Conservation (phyloP, 2,888 invertebrate species). For the Thelaira solivaga region DNA sequence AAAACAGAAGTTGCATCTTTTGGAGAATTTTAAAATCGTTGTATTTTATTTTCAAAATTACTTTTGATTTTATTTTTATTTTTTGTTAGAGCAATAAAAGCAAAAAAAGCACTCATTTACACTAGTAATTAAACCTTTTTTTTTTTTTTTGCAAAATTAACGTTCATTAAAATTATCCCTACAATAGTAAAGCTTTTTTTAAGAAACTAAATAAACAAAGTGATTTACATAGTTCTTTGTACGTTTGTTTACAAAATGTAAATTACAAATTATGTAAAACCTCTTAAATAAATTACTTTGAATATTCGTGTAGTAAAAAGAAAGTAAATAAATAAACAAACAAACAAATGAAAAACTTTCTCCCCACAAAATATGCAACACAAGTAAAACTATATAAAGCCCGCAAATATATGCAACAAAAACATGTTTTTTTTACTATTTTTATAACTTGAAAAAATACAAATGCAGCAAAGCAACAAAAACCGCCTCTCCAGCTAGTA, state of each 20-base stretch:
- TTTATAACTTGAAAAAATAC: slow-evolving; percentile 9
- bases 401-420: slow-evolving; percentile 59
- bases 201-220: not conserved
- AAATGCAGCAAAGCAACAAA: slow-evolving; percentile 37
- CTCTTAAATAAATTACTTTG: slow-evolving; percentile 55
- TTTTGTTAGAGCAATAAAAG: no score
- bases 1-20: no score
- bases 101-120: no score
- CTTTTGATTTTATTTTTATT: no score
- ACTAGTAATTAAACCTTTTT: no score
- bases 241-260: slow-evolving; percentile 8
- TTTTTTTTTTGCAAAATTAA: no score
- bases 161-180: no score
- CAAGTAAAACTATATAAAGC: slow-evolving; percentile 43
- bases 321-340: slow-evolving; percentile 7
- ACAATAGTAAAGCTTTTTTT: no score
- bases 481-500: not conserved
- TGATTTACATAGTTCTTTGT: not conserved
- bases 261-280: slow-evolving; percentile 46
- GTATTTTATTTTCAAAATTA: no score
- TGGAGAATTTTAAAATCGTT: no score
- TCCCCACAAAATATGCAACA: slow-evolving; percentile 2
- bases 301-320: slow-evolving; percentile 3
- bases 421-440: slow-evolving; percentile 57
- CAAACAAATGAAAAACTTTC: slow-evolving; percentile 3